Evolutionary conservation across 2,888 invertebrate genomes (phyloP).

Genomic region (Eumacrocentrus americanus): DNA sequence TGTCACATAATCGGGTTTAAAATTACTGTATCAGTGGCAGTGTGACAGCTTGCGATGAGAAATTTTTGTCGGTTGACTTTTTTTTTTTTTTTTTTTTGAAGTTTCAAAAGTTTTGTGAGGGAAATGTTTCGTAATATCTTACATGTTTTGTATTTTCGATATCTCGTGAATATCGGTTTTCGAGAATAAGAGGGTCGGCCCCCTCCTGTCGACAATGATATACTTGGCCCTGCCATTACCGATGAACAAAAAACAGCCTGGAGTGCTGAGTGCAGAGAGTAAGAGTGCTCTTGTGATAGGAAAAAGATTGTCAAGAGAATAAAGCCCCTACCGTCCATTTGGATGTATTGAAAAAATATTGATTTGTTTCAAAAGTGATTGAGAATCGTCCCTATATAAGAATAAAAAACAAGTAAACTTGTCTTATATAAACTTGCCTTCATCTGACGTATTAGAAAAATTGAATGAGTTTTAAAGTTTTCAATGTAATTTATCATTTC

Average conservation of each 20-base stretch:
- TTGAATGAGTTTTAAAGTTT: too few relatives aligned
- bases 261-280: background rate
- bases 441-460: too few relatives aligned
- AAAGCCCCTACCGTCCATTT: background rate
- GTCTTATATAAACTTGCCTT: too few relatives aligned
- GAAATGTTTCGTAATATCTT: too few relatives aligned
- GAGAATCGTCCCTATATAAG: background rate
- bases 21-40: too few relatives aligned
- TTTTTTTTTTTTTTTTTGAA: background rate
- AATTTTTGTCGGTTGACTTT: too few relatives aligned
- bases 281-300: background rate
- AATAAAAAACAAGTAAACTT: constrained; percentile 17
- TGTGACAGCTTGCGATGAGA: too few relatives aligned
- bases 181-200: background rate
- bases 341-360: background rate
- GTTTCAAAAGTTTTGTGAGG: background rate
- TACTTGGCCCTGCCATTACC: background rate
- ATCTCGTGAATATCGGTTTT: constrained; percentile 15
- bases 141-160: too few relatives aligned
- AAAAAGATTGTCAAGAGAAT: background rate
- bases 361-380: background rate
- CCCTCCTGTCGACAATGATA: background rate
- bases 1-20: too few relatives aligned
- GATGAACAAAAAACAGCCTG: background rate
- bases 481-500: too few relatives aligned